These are phyloP conservation scores for Speoplatyrhinus poulsoni DNA, from an alignment of 2,113 vertebrate genomes.

Conservation along the genomic window DNA sequence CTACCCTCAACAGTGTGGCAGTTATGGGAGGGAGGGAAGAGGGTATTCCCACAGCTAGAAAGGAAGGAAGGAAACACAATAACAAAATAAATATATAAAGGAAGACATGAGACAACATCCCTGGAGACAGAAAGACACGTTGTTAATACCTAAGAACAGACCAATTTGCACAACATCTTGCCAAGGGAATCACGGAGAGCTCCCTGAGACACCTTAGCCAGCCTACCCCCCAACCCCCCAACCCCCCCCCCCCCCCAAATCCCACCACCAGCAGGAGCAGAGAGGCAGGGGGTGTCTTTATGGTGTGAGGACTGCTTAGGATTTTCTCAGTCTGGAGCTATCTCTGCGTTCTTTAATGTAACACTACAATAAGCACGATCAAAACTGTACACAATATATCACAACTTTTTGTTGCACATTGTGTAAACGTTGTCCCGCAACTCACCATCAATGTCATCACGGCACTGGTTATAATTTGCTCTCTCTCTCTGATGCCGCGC, in stretches of 20 bases:
- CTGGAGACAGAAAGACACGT: conserved; percentile 29
- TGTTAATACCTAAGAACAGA: conserved; percentile 48
- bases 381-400: too few relatives aligned
- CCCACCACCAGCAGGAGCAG: too few relatives aligned
- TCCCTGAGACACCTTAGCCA: neutral
- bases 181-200: conserved; percentile 48
- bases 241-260: neutral
- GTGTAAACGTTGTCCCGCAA: too few relatives aligned
- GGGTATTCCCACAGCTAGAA: conserved; percentile 59
- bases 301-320: too few relatives aligned
- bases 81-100: conserved; percentile 63
- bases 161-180: conserved; percentile 45
- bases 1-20: conserved; percentile 14
- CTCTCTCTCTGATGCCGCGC: too few relatives aligned
- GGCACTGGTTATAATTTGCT: too few relatives aligned
- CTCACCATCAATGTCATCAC: too few relatives aligned
- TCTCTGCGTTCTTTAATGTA: too few relatives aligned
- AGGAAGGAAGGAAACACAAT: conserved; percentile 28
- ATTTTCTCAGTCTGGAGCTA: too few relatives aligned
- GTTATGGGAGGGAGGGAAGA: conserved; percentile 25
- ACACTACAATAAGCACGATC: too few relatives aligned
- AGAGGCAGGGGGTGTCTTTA: too few relatives aligned
- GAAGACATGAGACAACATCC: conserved; percentile 50
- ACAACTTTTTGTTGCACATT: too few relatives aligned
- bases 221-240: neutral